A percentile compares a stretch with the other conserved stretches of the same genome.
These are phyloP conservation scores for Sphaerodactylus townsendi DNA, from an alignment of 2,113 vertebrate genomes.

Conservation along the genomic window DNA sequence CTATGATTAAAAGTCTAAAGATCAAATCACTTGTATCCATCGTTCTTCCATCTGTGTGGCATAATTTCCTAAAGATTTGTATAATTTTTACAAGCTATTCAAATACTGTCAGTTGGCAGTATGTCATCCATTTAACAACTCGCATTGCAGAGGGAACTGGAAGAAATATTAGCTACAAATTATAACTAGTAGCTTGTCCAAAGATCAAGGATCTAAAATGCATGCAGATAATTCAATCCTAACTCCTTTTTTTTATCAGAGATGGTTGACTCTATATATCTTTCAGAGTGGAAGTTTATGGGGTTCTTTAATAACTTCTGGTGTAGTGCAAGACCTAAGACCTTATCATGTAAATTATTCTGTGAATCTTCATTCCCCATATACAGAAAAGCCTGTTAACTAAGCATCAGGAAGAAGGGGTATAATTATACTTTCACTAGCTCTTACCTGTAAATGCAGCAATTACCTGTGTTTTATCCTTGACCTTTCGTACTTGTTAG, in stretches of 20 bases:
- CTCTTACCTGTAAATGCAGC: slow-evolving; percentile 17
- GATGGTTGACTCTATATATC: slow-evolving; percentile 62
- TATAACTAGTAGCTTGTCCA: slow-evolving; percentile 60
- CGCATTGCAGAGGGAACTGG: background rate
- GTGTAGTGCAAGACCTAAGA: slow-evolving; percentile 58
- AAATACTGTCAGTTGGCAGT: slow-evolving; percentile 40
- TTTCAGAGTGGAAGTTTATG: slow-evolving; percentile 64
- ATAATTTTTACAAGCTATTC: slow-evolving; percentile 39
- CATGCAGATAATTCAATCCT: slow-evolving; percentile 57
- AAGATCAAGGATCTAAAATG: slow-evolving; percentile 52
- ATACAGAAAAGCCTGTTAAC: background rate
- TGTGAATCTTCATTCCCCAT: slow-evolving; percentile 53
- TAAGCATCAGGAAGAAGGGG: background rate
- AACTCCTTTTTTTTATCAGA: slow-evolving; percentile 48
- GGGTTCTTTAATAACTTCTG: slow-evolving; percentile 66
- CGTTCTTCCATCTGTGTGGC: background rate
- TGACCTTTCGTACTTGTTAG: slow-evolving; percentile 41
- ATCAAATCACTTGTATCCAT: slow-evolving; percentile 32
- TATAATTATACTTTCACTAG: slow-evolving; percentile 31
- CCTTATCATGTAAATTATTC: slow-evolving; percentile 62
- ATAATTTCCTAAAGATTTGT: slow-evolving; percentile 45
- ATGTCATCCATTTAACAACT: slow-evolving; percentile 10
- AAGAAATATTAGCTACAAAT: slow-evolving; percentile 58
- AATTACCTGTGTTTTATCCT: slow-evolving; percentile 48
- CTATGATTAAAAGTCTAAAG: slow-evolving; percentile 49